Conservation (phyloP, 2,113 vertebrate species). For the Tichodroma muraria region DNA sequence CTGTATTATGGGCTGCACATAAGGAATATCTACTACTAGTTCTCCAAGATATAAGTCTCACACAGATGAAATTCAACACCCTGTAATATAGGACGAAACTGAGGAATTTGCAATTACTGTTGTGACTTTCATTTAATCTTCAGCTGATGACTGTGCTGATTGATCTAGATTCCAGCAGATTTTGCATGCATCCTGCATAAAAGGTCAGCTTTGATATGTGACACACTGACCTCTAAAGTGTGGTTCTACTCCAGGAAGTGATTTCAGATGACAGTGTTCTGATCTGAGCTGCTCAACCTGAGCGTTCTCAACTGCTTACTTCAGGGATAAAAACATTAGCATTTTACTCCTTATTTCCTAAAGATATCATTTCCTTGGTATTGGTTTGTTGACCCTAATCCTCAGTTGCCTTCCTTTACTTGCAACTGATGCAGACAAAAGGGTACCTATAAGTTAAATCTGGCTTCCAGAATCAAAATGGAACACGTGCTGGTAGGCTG, state of each 20-base stretch:
- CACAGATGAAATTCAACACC: conserved; percentile 29
- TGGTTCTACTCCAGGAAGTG: conserved; percentile 35
- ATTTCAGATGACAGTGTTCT: conserved; percentile 6
- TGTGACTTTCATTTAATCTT: conserved; percentile 71
- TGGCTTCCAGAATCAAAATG: not conserved
- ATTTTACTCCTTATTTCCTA: not conserved
- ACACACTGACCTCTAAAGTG: conserved; percentile 23
- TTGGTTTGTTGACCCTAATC: not conserved
- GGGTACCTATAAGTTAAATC: not conserved
- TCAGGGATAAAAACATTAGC: not conserved
- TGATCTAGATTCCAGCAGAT: conserved; percentile 61
- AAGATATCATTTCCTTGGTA: not conserved
- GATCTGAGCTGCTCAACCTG: not conserved
- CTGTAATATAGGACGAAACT: conserved; percentile 47
- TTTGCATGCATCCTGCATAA: conserved; percentile 57
- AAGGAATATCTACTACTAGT: not conserved
- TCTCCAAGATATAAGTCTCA: conserved; percentile 29
- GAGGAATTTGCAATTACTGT: conserved; percentile 63
- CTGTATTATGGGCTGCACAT: not conserved
- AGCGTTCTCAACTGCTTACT: not conserved
- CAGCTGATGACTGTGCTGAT: conserved; percentile 59
- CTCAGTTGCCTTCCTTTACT: not conserved
- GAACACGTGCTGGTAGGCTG: not conserved
- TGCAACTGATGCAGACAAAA: not conserved
- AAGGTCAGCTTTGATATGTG: conserved; percentile 40